phyloP scores from a whole-genome alignment of 2,888 invertebrate genomes.

The Pseudococcus jackbeardsleyi region DNA sequence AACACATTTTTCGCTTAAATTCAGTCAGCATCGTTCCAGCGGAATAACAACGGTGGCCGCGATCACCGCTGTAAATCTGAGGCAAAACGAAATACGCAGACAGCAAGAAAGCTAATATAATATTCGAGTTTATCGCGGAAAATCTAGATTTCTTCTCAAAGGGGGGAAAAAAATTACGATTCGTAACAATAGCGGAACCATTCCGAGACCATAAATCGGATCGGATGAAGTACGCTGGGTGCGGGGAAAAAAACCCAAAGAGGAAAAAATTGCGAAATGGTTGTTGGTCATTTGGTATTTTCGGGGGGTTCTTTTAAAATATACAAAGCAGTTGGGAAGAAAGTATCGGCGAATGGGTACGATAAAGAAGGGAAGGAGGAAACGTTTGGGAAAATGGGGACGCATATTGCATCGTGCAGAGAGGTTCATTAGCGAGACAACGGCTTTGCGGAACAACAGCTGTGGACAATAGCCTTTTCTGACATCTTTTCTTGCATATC shows the following conservation, averaged over 20 bases:
- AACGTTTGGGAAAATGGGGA: background rate
- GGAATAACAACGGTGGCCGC: background rate
- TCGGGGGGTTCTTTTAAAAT: slow-evolving; percentile 27
- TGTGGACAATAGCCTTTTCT: slow-evolving; percentile 62
- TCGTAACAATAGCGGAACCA: slow-evolving; percentile 47
- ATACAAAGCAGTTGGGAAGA: slow-evolving; percentile 39
- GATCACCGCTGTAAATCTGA: background rate
- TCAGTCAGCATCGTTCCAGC: background rate
- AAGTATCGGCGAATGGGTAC: slow-evolving; percentile 21
- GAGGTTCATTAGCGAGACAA: slow-evolving; percentile 61
- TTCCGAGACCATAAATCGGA: slow-evolving; percentile 44
- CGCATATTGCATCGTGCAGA: slow-evolving; percentile 53
- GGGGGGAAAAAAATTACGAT: slow-evolving; percentile 27
- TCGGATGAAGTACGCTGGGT: background rate
- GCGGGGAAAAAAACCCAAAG: background rate
- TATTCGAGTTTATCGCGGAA: slow-evolving; percentile 48
- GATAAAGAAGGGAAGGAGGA: background rate
- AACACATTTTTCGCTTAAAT: slow-evolving; percentile 29
- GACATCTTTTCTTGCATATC: slow-evolving; percentile 59
- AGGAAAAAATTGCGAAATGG: slow-evolving; percentile 26
- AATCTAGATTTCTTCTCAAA: slow-evolving; percentile 29
- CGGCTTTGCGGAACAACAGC: slow-evolving; percentile 60
- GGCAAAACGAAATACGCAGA: background rate
- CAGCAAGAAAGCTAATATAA: slow-evolving; percentile 46
- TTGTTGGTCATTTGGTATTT: slow-evolving; percentile 40